Evolutionary conservation across 2,888 invertebrate genomes (phyloP), one percentile per base, ranked within the genome.

Genomic region (Pseudococcus viburni): DNA sequence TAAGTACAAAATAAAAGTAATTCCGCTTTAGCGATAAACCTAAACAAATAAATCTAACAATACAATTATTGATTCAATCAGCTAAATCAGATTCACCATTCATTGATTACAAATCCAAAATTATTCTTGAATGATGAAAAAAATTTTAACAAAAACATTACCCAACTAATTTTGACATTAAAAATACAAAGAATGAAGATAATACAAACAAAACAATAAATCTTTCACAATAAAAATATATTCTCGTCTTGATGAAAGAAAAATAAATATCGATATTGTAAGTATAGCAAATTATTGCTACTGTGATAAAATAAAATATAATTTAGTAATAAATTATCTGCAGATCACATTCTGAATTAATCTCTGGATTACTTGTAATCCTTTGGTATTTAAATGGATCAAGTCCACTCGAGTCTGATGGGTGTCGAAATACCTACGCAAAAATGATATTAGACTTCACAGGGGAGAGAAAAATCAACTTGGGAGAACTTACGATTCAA

Each of bases 371-470:
- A 88, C 5, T 48, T 73, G 51, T 51, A 90, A 88, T 12, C 90
- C 90, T 51, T 68, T 19, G 17, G 84, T 84, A 84, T 90, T 90
- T n/a, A 90, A 85, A 68, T 90, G 90, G 59, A 90, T 90, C 48
- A 89, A 85, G 59, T 90, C 90, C 26, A 42, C 4, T 89, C 89
- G 86, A 17, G 26, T 85, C 0, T 42, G n/a, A 22, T 89, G 4
- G 17, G 4, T 89, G n/a, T 59, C 85, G 68, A 89, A 89, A 84
- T 85, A 89, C 84, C 89, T 89, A 88, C 17, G 11, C 7, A 68
- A 8, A 26, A 68, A 68, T 19, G 8, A 26, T 9, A 68, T 22
- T 68, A 26, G 22, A 51, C 17, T 15, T 15, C 33, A 12, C 26
- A 3, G 22, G 9, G 51, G 6, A 0, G 19, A 42, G 11, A 77